A percentile compares a stretch with the other conserved stretches of the same genome.
These are phyloP conservation scores for Lithophane socia DNA, from an alignment of 2,888 invertebrate genomes.

Conservation along the genomic window DNA sequence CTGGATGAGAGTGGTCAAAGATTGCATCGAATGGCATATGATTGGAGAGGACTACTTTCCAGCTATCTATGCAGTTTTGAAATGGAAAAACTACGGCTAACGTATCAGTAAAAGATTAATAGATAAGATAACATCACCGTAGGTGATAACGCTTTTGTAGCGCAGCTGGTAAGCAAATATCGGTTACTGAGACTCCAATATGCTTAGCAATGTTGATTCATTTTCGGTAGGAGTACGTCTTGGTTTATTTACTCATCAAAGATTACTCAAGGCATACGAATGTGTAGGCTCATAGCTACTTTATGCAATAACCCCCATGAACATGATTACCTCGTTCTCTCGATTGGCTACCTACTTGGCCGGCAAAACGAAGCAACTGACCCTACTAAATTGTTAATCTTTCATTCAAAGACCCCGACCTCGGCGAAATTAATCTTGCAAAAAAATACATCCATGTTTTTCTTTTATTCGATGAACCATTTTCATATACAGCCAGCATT, in stretches of 20 bases:
- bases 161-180: neutral
- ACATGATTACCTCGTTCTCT: conserved; percentile 24
- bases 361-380: conserved; percentile 17
- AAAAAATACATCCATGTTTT: conserved; percentile 16
- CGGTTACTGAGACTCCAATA: neutral
- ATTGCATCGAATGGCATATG: too few relatives aligned
- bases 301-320: neutral
- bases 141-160: neutral
- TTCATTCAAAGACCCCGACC: conserved; percentile 22
- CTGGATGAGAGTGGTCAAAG: neutral
- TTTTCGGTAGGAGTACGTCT: too few relatives aligned
- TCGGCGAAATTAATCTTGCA: conserved; percentile 23
- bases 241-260: neutral
- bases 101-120: neutral
- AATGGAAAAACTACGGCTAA: neutral
- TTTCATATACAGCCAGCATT: neutral
- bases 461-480: conserved; percentile 7
- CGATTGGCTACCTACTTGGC: conserved; percentile 17
- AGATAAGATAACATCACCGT: neutral
- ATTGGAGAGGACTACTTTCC: neutral
- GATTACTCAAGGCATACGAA: neutral
- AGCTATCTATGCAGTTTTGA: neutral
- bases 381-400: conserved; percentile 18
- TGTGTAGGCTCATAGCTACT: neutral
- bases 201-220: neutral